Conservation (phyloP, 2,888 invertebrate species). For the Lamellibrachia satsuma region DNA sequence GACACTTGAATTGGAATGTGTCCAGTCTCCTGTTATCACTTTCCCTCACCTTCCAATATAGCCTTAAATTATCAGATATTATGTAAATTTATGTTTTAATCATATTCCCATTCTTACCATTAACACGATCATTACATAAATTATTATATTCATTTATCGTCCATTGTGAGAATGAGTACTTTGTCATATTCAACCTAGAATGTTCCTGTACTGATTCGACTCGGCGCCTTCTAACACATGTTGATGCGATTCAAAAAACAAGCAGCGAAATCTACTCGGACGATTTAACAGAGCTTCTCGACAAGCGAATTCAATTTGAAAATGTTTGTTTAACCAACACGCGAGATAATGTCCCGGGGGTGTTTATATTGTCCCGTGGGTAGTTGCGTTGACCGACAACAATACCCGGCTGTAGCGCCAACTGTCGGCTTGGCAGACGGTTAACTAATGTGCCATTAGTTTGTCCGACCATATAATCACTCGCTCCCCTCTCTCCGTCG, state of each 20-base stretch:
- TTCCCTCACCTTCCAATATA: too few relatives aligned
- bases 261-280: not conserved
- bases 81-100: too few relatives aligned
- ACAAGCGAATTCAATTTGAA: conserved; percentile 5
- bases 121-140: too few relatives aligned
- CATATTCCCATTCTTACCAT: too few relatives aligned
- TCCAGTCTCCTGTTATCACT: too few relatives aligned
- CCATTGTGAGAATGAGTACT: too few relatives aligned
- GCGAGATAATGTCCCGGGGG: not conserved
- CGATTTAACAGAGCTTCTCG: not conserved
- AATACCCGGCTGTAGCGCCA: not conserved
- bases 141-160: too few relatives aligned
- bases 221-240: not conserved
- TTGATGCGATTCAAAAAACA: not conserved
- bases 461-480: not conserved
- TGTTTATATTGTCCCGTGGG: not conserved
- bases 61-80: too few relatives aligned
- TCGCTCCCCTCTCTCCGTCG: not conserved
- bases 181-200: too few relatives aligned
- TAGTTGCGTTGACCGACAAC: not conserved
- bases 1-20: too few relatives aligned
- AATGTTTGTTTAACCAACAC: not conserved
- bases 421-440: not conserved
- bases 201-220: too few relatives aligned
- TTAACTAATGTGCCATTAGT: not conserved